phyloP scores from a whole-genome alignment of 2,113 vertebrate genomes.

The rat (Rattus norvegicus) region GRCr8 NC_086032.1:11130501-11131000 shows the following conservation, averaged over 20 bases:
- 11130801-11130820: neutral
- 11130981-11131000: neutral
- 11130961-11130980: neutral
- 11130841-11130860: neutral
- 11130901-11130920: neutral
- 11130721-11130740: neutral
- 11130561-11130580: neutral
- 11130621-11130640: neutral
- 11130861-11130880: neutral
- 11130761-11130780: neutral
- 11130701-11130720: neutral
- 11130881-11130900: neutral
- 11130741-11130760: neutral
- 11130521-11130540: neutral
- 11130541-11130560: neutral
- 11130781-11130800: accelerated
- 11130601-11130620: neutral
- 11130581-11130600: neutral
- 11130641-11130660: neutral
- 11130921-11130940: neutral
- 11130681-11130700: neutral
- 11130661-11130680: neutral
- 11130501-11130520: neutral
- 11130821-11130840: no score
- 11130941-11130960: neutral